phyloP scores from a whole-genome alignment of 2,888 invertebrate genomes.

The Leucophenga montana region DNA sequence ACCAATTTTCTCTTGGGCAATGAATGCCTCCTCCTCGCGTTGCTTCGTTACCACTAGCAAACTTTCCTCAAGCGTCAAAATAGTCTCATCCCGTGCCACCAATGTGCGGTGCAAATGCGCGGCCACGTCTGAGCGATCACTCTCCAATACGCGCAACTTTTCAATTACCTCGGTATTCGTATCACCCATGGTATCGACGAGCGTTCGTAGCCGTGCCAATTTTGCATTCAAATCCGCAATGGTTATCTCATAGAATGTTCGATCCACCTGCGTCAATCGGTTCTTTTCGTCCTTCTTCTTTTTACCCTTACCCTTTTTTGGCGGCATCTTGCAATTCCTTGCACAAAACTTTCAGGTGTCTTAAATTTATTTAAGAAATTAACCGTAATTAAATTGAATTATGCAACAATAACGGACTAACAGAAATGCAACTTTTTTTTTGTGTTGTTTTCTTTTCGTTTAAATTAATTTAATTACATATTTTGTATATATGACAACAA shows the following conservation, averaged over 20 bases:
- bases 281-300: constrained; percentile 48
- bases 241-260: constrained; percentile 85
- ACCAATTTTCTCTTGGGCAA: constrained; percentile 80
- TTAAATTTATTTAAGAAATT: too few species aligned
- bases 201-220: constrained; percentile 79
- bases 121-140: constrained; percentile 88
- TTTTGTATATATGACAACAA: too few species aligned
- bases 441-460: too few species aligned
- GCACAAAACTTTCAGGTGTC: too few species aligned
- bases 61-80: constrained; percentile 78
- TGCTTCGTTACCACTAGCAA: constrained; percentile 77
- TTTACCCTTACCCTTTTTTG: constrained; percentile 76
- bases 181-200: constrained; percentile 80
- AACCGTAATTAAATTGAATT: neutral
- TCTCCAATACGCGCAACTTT: constrained; percentile 79
- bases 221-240: constrained; percentile 86
- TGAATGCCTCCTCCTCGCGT: constrained; percentile 78
- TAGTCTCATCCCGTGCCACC: constrained; percentile 79
- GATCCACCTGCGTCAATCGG: constrained; percentile 76
- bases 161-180: constrained; percentile 80
- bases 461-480: too few species aligned
- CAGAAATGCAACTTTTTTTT: neutral
- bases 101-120: constrained; percentile 84
- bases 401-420: neutral
- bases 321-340: constrained; percentile 51